These are phyloP conservation scores for Micromussa lordhowensis DNA, from an alignment of 92 coral and sea anemone genomes.

Conservation along the genomic window DNA sequence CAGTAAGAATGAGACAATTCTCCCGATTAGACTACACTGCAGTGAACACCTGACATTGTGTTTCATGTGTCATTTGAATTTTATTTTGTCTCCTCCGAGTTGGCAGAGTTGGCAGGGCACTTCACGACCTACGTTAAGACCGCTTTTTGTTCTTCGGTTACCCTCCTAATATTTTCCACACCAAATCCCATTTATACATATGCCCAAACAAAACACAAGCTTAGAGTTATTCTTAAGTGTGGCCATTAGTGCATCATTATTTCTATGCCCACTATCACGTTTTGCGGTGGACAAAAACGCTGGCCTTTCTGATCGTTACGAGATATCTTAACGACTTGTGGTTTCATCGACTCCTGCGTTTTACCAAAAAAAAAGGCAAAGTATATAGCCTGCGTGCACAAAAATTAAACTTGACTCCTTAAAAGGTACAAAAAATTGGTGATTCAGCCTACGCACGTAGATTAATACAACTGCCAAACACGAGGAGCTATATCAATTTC, in stretches of 20 bases:
- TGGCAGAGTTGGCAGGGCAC: no score
- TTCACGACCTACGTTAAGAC: no score
- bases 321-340: not conserved
- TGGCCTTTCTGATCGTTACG: not conserved
- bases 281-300: not conserved
- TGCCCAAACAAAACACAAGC: not conserved
- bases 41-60: no score
- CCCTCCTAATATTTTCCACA: not conserved
- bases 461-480: not conserved
- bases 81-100: no score
- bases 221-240: not conserved
- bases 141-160: not conserved
- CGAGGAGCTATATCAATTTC: not conserved
- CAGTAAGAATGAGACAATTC: not conserved
- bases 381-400: not conserved
- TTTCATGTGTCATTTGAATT: no score
- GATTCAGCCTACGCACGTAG: not conserved
- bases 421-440: not conserved
- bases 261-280: not conserved
- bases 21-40: not conserved
- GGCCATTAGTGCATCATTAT: not conserved
- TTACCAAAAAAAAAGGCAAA: constrained; percentile 2
- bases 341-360: not conserved
- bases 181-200: not conserved
- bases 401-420: not conserved